Conservation (phyloP, 2,797 vertebrate species). For the Eospalax fontanierii region DNA sequence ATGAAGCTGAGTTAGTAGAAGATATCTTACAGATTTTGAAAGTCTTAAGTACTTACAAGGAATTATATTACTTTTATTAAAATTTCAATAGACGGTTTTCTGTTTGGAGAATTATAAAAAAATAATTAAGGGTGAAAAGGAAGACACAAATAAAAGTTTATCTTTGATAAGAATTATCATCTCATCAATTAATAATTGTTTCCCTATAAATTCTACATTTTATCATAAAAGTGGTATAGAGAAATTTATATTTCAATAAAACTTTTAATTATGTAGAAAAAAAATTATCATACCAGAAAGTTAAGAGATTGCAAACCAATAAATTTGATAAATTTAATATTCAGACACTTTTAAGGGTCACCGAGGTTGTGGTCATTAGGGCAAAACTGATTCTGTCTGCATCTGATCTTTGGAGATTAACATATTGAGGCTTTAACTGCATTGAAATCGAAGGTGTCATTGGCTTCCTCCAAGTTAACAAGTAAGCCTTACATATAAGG, state of each 20-base stretch:
- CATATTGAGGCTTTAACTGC: not conserved
- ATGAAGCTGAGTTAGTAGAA: not conserved
- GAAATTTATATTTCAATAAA: too few species aligned
- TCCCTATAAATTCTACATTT: too few species aligned
- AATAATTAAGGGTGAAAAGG: not conserved
- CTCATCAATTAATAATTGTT: too few species aligned
- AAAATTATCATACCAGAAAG: too few species aligned
- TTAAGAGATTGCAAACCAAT: not conserved
- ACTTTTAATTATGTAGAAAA: too few species aligned
- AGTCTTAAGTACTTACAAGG: not conserved
- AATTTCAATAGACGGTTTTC: not conserved
- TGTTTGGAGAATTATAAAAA: not conserved
- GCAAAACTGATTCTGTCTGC: not conserved
- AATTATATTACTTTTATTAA: not conserved
- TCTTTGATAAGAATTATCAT: not conserved
- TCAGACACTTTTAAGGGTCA: not conserved
- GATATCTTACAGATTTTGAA: not conserved
- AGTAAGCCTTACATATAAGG: too few species aligned
- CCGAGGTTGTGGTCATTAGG: not conserved
- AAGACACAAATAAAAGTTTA: not conserved
- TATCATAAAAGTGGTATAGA: too few species aligned
- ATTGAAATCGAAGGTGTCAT: not conserved
- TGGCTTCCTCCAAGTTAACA: not conserved
- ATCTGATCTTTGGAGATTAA: not conserved
- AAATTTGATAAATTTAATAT: not conserved